Evolutionary conservation across 2,888 invertebrate genomes (phyloP).

Genomic region (Philereme vetulata): DNA sequence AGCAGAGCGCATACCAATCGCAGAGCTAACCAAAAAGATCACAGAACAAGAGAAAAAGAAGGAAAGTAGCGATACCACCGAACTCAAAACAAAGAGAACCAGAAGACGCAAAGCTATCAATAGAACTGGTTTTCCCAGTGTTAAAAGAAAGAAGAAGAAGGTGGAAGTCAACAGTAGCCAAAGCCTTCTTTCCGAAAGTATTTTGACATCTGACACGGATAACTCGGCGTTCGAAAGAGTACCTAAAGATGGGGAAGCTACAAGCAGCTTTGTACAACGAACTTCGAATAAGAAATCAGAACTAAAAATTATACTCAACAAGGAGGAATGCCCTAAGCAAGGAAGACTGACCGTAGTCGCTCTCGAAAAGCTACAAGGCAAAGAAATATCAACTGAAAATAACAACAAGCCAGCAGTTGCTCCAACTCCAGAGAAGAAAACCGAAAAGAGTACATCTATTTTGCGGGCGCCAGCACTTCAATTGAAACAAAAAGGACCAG

Average conservation of each 20-base stretch:
- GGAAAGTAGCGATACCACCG: conserved; percentile 54
- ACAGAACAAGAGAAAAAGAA: conserved; percentile 55
- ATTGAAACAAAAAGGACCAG: conserved; percentile 69
- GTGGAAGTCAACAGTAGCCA: conserved; percentile 54
- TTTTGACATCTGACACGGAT: conserved; percentile 72
- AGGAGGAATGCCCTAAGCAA: conserved; percentile 78
- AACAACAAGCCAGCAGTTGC: conserved; percentile 54
- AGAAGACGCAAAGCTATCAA: conserved; percentile 91
- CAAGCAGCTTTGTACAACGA: conserved; percentile 86
- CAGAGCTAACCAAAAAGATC: conserved; percentile 60
- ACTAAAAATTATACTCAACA: conserved; percentile 77
- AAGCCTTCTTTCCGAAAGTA: conserved; percentile 61
- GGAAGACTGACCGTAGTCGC: conserved; percentile 85
- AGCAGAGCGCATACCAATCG: conserved; percentile 62
- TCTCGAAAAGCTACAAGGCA: conserved; percentile 84
- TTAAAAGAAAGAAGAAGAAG: conserved; percentile 92
- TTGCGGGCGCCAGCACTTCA: conserved; percentile 74
- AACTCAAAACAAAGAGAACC: conserved; percentile 72
- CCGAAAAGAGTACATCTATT: conserved; percentile 57
- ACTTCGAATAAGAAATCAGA: conserved; percentile 76
- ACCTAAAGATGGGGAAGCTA: conserved; percentile 87
- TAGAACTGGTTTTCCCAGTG: conserved; percentile 93
- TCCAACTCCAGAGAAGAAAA: conserved; percentile 56
- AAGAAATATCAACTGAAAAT: conserved; percentile 58
- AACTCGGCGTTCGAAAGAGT: conserved; percentile 86